Base-by-base conservation (phyloP, 1,140 invertebrate genomes). In the Paraescarpia echinospica region DNA sequence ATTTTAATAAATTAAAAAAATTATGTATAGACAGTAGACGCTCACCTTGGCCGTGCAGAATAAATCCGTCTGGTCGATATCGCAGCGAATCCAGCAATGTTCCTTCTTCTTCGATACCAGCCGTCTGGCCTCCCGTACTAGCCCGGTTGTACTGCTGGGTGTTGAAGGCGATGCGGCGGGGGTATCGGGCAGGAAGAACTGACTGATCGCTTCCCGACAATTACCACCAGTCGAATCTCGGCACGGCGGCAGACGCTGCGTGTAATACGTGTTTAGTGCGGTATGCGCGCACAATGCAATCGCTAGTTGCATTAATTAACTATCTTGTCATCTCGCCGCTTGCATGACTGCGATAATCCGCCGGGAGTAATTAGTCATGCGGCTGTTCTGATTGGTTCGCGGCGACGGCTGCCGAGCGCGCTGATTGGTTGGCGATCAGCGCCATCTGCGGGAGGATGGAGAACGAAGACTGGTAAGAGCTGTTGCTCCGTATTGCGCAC, bases 231-330 rank as follows among this genome's bases (percentile, higher is more conserved):
- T 77, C 59, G 59, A 77, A 77, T 77, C 59, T 77, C 59, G 59
- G 59, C 59, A 31, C 59, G 12, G 59, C 59, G 9, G 8, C 59
- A 27, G 59, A 18, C 59, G 18, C 27, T 77, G 59, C 59, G 59
- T 77, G 59, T 77, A 77, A 31, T 31, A 18, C 59, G 59, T 77
- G 59, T 77, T 77, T 77, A 77, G 59, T 77, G 59, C 59, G 59
- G 59, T 77, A 77, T 27, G 59, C 59, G 59, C 59, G 59, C 59
- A 77, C 59, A 77, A 77, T 77, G 59, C 59, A 77, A 77, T 77
- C 59, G 59, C 59, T 77, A 77, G 59, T 77, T 77, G 59, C 59
- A 77, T 77, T 77, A 77, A 77, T 77, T 77, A 77, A 77, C 59
- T 77, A 77, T 77, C 59, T 77, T 77, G 59, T 77, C 59, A 77